Percentiles rank a stretch among this genome's conserved stretches.
Evolutionary conservation across 2,888 invertebrate species (phyloP).

Genomic region (Agrochola lota): DNA sequence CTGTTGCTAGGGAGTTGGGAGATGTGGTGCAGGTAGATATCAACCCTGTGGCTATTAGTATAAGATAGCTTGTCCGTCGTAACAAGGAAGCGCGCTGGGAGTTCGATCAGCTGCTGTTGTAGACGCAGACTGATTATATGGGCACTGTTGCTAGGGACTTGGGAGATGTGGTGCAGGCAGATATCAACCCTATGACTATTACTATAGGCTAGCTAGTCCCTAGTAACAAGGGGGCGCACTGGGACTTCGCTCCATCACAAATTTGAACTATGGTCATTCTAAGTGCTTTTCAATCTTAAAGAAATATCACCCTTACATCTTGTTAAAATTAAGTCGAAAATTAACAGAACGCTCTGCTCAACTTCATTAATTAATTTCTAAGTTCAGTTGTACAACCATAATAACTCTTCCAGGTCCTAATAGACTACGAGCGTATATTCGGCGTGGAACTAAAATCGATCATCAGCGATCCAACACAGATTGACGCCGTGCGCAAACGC

Average conservation of each 20-base stretch:
- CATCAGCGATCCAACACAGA: slow-evolving; percentile 96
- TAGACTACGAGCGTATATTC: slow-evolving; percentile 97
- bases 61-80: slow-evolving; percentile 66
- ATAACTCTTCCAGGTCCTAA: slow-evolving; percentile 91
- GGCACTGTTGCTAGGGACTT: slow-evolving; percentile 95
- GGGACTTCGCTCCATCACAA: slow-evolving; percentile 92
- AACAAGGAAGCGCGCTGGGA: slow-evolving; percentile 96
- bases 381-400: not conserved
- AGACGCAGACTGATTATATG: slow-evolving; percentile 96
- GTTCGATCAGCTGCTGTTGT: slow-evolving; percentile 95
- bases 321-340: not conserved
- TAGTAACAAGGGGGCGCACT: slow-evolving; percentile 93
- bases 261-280: not conserved
- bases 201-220: slow-evolving; percentile 50
- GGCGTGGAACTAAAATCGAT: slow-evolving; percentile 96
- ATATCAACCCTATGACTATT: not conserved
- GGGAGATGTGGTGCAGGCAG: slow-evolving; percentile 93
- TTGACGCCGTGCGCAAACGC: slow-evolving; percentile 95
- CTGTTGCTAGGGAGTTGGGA: slow-evolving; percentile 94
- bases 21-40: slow-evolving; percentile 92
- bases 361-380: not conserved
- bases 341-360: too few relatives aligned
- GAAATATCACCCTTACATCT: not conserved
- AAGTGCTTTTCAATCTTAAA: not conserved
- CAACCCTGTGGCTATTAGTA: not conserved